phyloP scores from a whole-genome alignment of 2,888 invertebrate genomes.

The Drosophila melanocephala region DNA sequence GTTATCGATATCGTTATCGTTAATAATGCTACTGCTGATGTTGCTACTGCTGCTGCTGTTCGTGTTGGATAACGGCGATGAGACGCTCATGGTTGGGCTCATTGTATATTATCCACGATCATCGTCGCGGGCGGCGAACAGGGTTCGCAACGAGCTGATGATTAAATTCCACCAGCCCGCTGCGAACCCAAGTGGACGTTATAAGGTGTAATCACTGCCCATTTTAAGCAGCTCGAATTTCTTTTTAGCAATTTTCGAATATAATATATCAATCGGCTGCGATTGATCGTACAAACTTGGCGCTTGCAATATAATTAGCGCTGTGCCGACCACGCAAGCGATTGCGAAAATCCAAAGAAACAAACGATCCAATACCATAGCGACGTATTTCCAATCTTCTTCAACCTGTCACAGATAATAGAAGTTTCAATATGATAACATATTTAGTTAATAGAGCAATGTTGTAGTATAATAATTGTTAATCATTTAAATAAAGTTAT shows the following conservation, averaged over 20 bases:
- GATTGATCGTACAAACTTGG: constrained; percentile 96
- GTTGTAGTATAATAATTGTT: not conserved
- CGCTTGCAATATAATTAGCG: constrained; percentile 94
- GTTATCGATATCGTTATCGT: constrained; percentile 26
- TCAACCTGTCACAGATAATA: constrained; percentile 89
- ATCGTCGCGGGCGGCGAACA: constrained; percentile 88
- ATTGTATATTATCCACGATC: constrained; percentile 85
- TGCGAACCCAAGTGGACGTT: constrained; percentile 86
- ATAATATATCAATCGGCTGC: constrained; percentile 94
- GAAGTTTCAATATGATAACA: not conserved
- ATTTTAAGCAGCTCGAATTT: constrained; percentile 94
- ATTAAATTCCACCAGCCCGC: constrained; percentile 89
- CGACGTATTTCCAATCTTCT: constrained; percentile 99
- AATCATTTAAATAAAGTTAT: not conserved
- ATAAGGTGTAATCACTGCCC: constrained; percentile 88
- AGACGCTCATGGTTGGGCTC: constrained; percentile 67
- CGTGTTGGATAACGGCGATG: constrained; percentile 65
- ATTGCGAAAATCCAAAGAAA: constrained; percentile 98
- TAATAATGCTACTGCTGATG: constrained; percentile 17
- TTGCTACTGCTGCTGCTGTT: constrained; percentile 41
- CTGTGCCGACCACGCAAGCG: constrained; percentile 96
- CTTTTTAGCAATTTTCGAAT: constrained; percentile 96
- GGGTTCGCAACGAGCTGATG: constrained; percentile 89
- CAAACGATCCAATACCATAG: constrained; percentile 97
- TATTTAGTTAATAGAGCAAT: not conserved